Percentiles rank a stretch among this genome's conserved stretches.
Evolutionary conservation across 2,113 vertebrate genomes (phyloP).

Genomic region (Formicarius rufipectus): DNA sequence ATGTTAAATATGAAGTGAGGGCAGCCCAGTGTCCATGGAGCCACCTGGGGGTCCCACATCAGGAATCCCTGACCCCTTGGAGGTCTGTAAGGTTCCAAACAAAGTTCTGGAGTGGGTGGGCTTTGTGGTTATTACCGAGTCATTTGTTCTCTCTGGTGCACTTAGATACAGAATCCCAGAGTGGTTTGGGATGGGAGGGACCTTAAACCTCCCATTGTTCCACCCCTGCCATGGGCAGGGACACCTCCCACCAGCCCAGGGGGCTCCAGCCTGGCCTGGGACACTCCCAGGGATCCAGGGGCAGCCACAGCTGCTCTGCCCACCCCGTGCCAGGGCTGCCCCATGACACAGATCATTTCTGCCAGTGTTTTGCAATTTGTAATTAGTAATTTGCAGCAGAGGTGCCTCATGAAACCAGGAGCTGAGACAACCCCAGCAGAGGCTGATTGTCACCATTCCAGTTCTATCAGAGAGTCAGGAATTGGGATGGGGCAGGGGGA

Average conservation of each 20-base stretch:
- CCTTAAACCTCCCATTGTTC: not conserved
- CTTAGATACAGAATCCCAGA: not conserved
- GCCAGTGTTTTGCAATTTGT: accelerated
- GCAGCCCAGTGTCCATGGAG: too few species aligned
- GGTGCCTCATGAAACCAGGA: not conserved
- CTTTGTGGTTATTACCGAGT: not conserved
- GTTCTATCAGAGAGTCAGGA: accelerated
- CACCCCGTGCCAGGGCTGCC: too few species aligned
- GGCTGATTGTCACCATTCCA: accelerated
- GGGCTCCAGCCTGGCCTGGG: too few species aligned
- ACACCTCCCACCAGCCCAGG: too few species aligned
- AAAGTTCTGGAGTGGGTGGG: not conserved
- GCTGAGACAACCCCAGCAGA: accelerated
- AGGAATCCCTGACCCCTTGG: too few species aligned
- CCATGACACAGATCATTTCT: accelerated
- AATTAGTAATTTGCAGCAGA: not conserved
- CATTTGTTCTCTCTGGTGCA: not conserved
- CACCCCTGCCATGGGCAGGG: too few species aligned
- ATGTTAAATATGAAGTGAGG: too few species aligned
- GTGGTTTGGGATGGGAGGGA: not conserved
- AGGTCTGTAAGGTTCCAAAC: not conserved
- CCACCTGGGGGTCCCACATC: too few species aligned
- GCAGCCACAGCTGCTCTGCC: too few species aligned
- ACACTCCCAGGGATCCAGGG: too few species aligned
- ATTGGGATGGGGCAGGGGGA: not conserved